phyloP scores from a whole-genome alignment of 2,888 invertebrate genomes.

The Luperina nickerlii region DNA sequence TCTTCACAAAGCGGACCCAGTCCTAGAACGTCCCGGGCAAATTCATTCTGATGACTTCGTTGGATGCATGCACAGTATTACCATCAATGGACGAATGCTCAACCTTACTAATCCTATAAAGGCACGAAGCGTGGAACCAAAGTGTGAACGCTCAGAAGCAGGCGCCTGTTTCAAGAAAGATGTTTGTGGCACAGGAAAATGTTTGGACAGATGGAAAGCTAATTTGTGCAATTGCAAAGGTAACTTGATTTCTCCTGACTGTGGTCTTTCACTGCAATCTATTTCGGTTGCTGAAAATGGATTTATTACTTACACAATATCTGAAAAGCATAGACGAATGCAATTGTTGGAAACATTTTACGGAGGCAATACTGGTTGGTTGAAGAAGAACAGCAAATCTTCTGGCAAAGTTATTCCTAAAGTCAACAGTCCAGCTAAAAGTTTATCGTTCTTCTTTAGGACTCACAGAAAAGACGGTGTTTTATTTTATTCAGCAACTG shows the following conservation, averaged over 20 bases:
- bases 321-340: conserved; percentile 96
- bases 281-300: conserved; percentile 95
- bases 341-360: conserved; percentile 95
- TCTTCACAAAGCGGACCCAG: conserved; percentile 95
- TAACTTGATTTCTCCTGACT: conserved; percentile 94
- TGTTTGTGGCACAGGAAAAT: conserved; percentile 91
- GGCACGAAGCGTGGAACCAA: conserved; percentile 93
- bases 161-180: conserved; percentile 92
- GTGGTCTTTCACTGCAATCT: conserved; percentile 94
- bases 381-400: conserved; percentile 79
- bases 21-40: conserved; percentile 96
- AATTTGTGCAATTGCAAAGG: conserved; percentile 93
- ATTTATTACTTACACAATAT: conserved; percentile 94
- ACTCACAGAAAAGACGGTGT: conserved; percentile 95
- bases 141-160: conserved; percentile 93
- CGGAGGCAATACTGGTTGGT: conserved; percentile 93
- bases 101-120: conserved; percentile 95
- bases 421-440: conserved; percentile 91
- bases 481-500: conserved; percentile 96
- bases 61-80: conserved; percentile 97
- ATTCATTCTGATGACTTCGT: conserved; percentile 97
- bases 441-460: conserved; percentile 94
- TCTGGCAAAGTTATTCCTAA: conserved; percentile 77
- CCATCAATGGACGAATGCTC: conserved; percentile 95
- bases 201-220: conserved; percentile 96